phyloP scores from a whole-genome alignment of 2,888 invertebrate species.

The Aelia acuminata region DNA sequence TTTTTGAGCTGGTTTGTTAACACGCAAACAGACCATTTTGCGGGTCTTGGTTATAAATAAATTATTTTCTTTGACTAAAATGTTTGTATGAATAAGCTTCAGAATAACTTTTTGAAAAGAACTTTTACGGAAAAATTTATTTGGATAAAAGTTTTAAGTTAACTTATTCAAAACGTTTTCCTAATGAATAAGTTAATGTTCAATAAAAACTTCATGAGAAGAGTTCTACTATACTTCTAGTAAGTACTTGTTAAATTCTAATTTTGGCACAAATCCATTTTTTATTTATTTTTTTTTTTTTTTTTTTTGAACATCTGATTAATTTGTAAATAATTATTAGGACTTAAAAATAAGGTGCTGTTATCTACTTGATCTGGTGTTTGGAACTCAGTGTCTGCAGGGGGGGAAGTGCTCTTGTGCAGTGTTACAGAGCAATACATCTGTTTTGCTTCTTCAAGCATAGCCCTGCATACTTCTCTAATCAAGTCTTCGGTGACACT shows the following conservation, averaged over 20 bases:
- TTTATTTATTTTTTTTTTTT: not conserved
- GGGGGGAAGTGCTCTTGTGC: constrained; percentile 57
- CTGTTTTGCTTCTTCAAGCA: constrained; percentile 83
- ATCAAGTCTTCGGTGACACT: constrained; percentile 82
- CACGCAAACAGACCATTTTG: no score
- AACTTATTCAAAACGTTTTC: no score
- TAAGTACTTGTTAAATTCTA: not conserved
- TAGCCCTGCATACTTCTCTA: constrained; percentile 81
- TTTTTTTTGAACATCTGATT: not conserved
- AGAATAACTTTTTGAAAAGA: no score
- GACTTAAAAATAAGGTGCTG: not conserved
- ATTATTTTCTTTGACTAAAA: no score
- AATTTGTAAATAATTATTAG: not conserved
- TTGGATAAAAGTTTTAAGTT: no score
- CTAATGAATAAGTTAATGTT: no score
- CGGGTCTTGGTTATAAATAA: no score
- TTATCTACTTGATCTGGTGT: constrained; percentile 58
- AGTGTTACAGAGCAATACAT: constrained; percentile 65
- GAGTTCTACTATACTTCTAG: no score
- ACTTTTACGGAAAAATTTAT: no score
- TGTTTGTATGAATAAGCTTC: no score
- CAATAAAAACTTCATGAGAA: no score
- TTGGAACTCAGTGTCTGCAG: constrained; percentile 50
- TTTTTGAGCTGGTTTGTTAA: no score
- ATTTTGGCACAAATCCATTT: constrained; percentile 31